Evolutionary conservation across 2,888 invertebrate species (phyloP), one percentile per base, ranked within the genome.

Genomic region (Ochropleura plecta): DNA sequence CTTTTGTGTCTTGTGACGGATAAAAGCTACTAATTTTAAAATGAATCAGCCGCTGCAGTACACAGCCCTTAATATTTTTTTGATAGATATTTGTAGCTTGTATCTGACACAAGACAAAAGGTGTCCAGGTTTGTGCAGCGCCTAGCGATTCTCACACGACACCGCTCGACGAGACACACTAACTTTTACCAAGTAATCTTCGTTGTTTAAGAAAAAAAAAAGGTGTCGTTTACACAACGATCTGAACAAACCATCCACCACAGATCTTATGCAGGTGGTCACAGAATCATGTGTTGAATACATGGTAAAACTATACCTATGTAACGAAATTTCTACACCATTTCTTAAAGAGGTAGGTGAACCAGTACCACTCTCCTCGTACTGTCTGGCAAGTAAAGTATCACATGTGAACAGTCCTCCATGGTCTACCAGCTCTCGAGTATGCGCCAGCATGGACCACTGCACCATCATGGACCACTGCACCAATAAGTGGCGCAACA

Each of bases 361-460:
- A 57, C 30, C 12, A 44, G 18, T 14, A 42, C 18, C 14, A 46
- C 5, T 73, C 18, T 66, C 18, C 30, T 53, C 2, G 40, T 62
- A 62, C 42, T 10, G 49, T 59, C 16, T 9, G 18, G 42, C 10
- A 46, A 63, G 18, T 64, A 57, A 63, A 64, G 66, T 60, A 59
- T 69, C 57, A 64, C 55, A 73, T 81, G 71, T 48, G 67, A 68
- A 74, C 70, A 63, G 59, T 48, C 55, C 9, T 53, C 81, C 86
- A 86, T 85, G 91, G 86, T 89, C 90, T 85, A 90, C 81, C 85
- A 84, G 59, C 10, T 79, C 18, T 42, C 77, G 63, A 81, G 73
- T 81, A 87, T 84, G 87, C 80, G 84, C 65, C 67, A 81, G 77
- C 86, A 86, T 81, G 88, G 86, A 80, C 81, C 79, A 86, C 78